Evolutionary conservation across 2,888 invertebrate genomes (phyloP).

Genomic region (Sphinx pinastri): DNA sequence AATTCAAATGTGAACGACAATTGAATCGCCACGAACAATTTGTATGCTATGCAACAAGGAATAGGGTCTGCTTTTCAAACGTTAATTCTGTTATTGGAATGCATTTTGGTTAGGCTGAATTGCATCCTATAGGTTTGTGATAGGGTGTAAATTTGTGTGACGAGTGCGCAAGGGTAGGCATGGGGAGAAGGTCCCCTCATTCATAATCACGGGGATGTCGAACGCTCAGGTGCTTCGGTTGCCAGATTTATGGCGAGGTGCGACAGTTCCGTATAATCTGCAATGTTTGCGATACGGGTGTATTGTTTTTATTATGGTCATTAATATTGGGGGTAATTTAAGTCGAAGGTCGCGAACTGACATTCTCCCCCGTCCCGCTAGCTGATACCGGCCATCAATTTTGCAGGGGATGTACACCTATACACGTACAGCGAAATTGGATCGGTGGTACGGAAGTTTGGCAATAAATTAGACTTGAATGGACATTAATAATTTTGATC

Average conservation of each 20-base stretch:
- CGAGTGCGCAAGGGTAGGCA: constrained; percentile 35
- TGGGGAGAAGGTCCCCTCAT: constrained; percentile 60
- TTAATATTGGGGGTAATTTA: constrained; percentile 19
- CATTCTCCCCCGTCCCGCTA: constrained; percentile 8
- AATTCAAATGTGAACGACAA: constrained; percentile 32
- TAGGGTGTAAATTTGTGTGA: constrained; percentile 7
- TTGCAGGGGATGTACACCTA: background rate
- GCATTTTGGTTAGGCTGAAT: constrained; percentile 36
- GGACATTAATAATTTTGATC: too few relatives aligned
- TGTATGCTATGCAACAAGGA: constrained; percentile 73
- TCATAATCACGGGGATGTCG: constrained; percentile 77
- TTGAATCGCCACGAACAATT: constrained; percentile 53
- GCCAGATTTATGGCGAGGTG: constrained; percentile 79
- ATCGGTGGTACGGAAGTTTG: background rate
- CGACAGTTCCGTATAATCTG: constrained; percentile 71
- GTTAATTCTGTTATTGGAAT: constrained; percentile 72
- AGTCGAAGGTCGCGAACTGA: constrained; percentile 24
- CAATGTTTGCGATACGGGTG: constrained; percentile 59
- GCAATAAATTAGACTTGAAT: background rate
- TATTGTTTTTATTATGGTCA: constrained; percentile 46
- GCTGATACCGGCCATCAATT: constrained; percentile 19
- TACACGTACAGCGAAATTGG: background rate
- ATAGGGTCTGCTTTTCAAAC: constrained; percentile 77
- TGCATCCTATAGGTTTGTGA: constrained; percentile 36
- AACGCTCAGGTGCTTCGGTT: constrained; percentile 80